Evolutionary conservation across 1,140 invertebrate genomes (phyloP), one percentile per base, ranked within the genome.

Genomic region (Lycorma delicatula): DNA sequence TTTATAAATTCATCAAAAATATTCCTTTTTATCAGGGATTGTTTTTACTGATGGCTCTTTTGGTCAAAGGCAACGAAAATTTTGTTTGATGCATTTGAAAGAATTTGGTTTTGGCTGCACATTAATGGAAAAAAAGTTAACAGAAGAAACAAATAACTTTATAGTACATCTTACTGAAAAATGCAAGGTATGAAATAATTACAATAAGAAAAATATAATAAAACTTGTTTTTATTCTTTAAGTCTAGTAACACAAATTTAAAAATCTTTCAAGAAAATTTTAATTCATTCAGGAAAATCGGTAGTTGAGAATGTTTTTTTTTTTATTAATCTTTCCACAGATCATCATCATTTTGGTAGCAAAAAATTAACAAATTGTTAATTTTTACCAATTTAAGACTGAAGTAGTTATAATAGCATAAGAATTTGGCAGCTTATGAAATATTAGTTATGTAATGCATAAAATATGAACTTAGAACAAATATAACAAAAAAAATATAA

Each of bases 1-100:
- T n/a, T n/a, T n/a, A n/a, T n/a, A n/a, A n/a, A n/a, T n/a, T n/a
- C n/a, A n/a, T n/a, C n/a, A n/a, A n/a, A n/a, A n/a, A n/a, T n/a
- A n/a, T n/a, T n/a, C n/a, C n/a, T n/a, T n/a, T n/a, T n/a, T n/a
- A n/a, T 47, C 58, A 85, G 84, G 83, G 7, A 67, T 86, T 18
- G 74, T 85, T 18, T 83, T 86, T 60, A 74, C 77, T 1, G 83
- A 86, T 36, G 84, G 83, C 0, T 58, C 66, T 0, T 64, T 70
- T 1, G 86, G 84, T 82, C 68, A 68, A 6, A 77, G 77, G 60
- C 79, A 79, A 54, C 77, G 82, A 27, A 74, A 76, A 51, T 79
- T 84, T 34, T 75, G 79, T 0, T 63, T 84, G 48, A 75, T 75
- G 41, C 77, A 82, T 67, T 64, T 86, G 3, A 77, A 76, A 36